Conservation (phyloP, 1,140 invertebrate genomes). For the Thrips palmi region DNA sequence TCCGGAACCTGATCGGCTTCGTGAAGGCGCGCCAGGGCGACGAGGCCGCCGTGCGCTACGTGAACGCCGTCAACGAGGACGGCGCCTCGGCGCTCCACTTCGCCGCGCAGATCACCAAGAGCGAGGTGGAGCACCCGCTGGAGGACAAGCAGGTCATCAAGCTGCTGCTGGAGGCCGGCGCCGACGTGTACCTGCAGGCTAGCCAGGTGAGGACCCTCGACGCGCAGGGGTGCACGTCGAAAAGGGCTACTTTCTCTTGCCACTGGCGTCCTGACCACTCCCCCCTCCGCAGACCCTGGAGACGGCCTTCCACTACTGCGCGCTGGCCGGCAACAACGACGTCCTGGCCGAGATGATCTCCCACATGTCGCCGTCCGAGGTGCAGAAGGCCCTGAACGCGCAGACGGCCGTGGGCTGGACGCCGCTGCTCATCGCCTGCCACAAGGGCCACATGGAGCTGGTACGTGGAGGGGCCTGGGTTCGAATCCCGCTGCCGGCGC, state of each 20-base stretch:
- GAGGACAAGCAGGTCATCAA: conserved; percentile 83
- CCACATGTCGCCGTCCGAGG: conserved; percentile 65
- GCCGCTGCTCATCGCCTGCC: conserved; percentile 79
- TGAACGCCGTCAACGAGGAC: conserved; percentile 69
- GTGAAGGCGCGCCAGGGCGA: conserved; percentile 54
- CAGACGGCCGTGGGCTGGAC: conserved; percentile 89
- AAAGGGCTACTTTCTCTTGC: too few relatives aligned
- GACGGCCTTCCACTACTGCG: conserved; percentile 89
- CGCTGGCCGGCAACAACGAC: conserved; percentile 87
- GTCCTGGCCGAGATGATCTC: conserved; percentile 84
- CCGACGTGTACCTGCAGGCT: conserved; percentile 69
- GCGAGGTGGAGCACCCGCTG: conserved; percentile 47
- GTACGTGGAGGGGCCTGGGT: conserved; percentile 8
- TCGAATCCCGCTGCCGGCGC: conserved; percentile 3
- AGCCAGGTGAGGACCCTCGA: too few relatives aligned
- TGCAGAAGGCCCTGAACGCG: conserved; percentile 84
- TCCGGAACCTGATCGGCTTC: conserved; percentile 66
- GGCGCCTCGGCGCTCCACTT: conserved; percentile 89
- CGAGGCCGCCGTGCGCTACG: conserved; percentile 49
- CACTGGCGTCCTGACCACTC: too few relatives aligned
- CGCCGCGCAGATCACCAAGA: conserved; percentile 57
- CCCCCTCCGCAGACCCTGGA: conserved; percentile 48
- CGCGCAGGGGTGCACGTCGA: too few relatives aligned
- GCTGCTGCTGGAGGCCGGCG: conserved; percentile 72
- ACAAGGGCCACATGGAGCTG: conserved; percentile 27